Evolutionary conservation across 1,140 invertebrate genomes (phyloP), one percentile per base, ranked within the genome.

Genomic region (Ericerus pela): DNA sequence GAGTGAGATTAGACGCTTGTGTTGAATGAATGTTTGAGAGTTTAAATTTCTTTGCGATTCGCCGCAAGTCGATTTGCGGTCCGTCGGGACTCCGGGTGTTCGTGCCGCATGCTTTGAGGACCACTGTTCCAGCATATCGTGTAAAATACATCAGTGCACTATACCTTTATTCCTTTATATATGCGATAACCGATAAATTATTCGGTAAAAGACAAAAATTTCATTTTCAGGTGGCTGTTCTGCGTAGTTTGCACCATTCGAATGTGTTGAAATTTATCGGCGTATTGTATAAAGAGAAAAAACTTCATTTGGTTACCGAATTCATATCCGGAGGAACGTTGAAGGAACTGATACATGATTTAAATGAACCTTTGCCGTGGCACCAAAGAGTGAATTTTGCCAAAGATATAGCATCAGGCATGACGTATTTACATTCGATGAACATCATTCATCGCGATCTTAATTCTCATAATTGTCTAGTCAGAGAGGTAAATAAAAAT

Each of bases 381-480:
- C 76, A 79, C 53, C 78, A 82, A 59, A 73, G 92, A 43, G 81
- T 86, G 4, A 82, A 80, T 14, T 82, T 96, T 67, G 88, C 91
- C 14, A 80, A 86, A 58, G 90, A 96, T 68, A 93, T 96, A 62
- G 82, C 92, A 37, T 79, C 82, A 11, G 94, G 92, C 27, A 90
- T 97, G 81, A 80, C 84, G 16, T 96, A 96, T 71, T 74, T 96
- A 31, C 93, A 97, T 72, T 83, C 85, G 53, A 85, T 84, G 79
- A 91, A 91, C 66, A 88, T 95, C 59, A 94, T 97, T 61, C 94
- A 97, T 71, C 73, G 94, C 37, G 94, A 97, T 72, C 76, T 97
- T 58, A 97, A 96, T 71, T 96, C 92, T 14, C 88, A 93, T 71
- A 96, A 96, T 74, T 92, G 91, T 67, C 74, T 96, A 56, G 84